Evolutionary conservation across 2,797 vertebrate species (phyloP).

Genomic region (Lagocephalus sceleratus): DNA sequence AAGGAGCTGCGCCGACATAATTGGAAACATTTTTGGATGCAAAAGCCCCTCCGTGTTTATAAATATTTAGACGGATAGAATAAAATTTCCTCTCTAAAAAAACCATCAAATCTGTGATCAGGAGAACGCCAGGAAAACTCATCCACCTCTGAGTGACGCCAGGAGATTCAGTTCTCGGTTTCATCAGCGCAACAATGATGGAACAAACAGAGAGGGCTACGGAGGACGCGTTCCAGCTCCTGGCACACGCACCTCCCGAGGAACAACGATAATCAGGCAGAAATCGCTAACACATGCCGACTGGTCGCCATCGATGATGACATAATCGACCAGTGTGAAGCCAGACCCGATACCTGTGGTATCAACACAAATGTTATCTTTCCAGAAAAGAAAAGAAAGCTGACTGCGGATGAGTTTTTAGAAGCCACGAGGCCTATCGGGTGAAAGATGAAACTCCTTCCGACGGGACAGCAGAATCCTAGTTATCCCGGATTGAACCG

Average conservation of each 20-base stretch:
- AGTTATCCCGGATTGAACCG: too few relatives aligned
- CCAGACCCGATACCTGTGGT: background rate
- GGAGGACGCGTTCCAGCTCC: slow-evolving; percentile 2
- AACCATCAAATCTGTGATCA: too few relatives aligned
- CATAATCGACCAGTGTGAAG: background rate
- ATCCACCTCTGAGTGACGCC: background rate
- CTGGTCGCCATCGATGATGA: background rate
- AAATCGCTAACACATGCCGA: slow-evolving; percentile 1
- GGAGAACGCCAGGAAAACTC: slow-evolving; percentile 6
- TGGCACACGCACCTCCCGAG: background rate
- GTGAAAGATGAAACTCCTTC: background rate
- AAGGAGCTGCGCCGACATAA: too few relatives aligned
- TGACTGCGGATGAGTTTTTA: too few relatives aligned
- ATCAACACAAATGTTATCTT: slow-evolving; percentile 6
- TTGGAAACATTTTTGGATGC: too few relatives aligned
- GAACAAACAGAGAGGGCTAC: background rate
- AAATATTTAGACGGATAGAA: slow-evolving; percentile 30
- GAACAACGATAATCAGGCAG: too few relatives aligned
- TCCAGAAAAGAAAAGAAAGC: slow-evolving; percentile 7
- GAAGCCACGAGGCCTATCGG: background rate
- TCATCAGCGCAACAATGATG: background rate
- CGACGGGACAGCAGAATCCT: too few relatives aligned
- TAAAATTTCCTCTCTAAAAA: slow-evolving; percentile 11
- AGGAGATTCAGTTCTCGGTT: too few relatives aligned
- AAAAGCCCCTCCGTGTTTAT: background rate